phyloP scores from a whole-genome alignment of 2,113 vertebrate genomes.

The Takifugu bimaculatus region DNA sequence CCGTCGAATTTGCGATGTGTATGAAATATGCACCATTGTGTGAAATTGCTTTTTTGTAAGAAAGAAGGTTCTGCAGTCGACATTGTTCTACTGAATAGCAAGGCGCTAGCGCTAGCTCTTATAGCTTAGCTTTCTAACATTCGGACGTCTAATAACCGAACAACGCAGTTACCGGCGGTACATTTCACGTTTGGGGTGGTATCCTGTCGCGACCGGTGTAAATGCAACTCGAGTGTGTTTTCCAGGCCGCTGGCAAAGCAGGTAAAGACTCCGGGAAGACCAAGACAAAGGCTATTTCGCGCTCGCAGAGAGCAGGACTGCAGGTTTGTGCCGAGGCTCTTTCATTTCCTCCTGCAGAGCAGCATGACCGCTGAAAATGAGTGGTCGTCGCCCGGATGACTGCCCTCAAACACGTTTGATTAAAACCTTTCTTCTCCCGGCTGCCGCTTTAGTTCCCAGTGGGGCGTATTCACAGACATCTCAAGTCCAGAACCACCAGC shows the following conservation, averaged over 20 bases:
- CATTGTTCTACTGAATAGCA: no score
- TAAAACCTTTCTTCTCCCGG: background rate
- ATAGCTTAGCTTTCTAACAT: slow-evolving; percentile 31
- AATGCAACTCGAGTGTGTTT: background rate
- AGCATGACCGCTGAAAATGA: background rate
- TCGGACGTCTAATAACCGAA: background rate
- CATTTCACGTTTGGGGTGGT: background rate
- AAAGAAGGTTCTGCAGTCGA: no score
- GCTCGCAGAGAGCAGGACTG: slow-evolving; percentile 92
- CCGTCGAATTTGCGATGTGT: no score
- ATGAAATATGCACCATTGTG: no score
- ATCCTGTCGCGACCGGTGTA: background rate
- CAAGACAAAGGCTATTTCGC: slow-evolving; percentile 96
- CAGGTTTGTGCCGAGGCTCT: slow-evolving; percentile 77
- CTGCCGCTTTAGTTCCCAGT: slow-evolving; percentile 84
- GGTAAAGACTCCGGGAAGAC: slow-evolving; percentile 97
- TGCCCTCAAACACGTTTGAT: background rate
- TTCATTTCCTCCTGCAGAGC: slow-evolving; percentile 19
- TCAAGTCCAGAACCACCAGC: slow-evolving; percentile 95
- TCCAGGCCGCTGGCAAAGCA: slow-evolving; percentile 93
- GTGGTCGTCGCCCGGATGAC: background rate
- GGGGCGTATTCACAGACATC: slow-evolving; percentile 94
- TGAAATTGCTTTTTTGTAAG: no score
- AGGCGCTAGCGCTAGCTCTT: slow-evolving; percentile 25
- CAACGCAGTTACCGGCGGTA: background rate